phyloP scores from a whole-genome alignment of 2,888 invertebrate species.

The Camponotus fellah region DNA sequence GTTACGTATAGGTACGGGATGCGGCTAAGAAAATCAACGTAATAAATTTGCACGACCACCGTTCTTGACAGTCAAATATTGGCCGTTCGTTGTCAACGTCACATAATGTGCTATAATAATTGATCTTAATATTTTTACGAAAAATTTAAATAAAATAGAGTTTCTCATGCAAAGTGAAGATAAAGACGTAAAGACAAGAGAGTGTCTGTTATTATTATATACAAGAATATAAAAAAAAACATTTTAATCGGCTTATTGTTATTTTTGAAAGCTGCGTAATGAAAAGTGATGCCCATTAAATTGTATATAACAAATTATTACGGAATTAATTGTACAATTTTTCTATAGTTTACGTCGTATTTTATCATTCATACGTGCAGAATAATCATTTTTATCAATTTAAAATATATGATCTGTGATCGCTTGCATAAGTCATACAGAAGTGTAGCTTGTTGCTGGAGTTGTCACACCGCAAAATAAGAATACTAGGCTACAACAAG shows the following conservation, averaged over 20 bases:
- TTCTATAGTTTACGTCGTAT: not conserved
- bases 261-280: not conserved
- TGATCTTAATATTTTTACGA: not conserved
- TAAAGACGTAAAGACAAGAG: not conserved
- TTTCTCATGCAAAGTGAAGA: not conserved
- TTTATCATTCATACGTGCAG: not conserved
- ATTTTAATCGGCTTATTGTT: not conserved
- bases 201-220: conserved; percentile 2
- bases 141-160: not conserved
- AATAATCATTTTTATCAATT: not conserved
- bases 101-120: not conserved
- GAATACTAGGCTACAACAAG: conserved; percentile 41
- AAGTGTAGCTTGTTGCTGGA: not conserved
- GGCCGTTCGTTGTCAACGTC: conserved; percentile 3
- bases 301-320: not conserved
- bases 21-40: conserved; percentile 18
- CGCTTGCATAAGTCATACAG: not conserved
- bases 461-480: conserved; percentile 66
- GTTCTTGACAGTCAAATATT: conserved; percentile 46
- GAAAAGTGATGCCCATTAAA: not conserved
- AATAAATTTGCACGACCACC: conserved; percentile 43
- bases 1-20: conserved; percentile 63
- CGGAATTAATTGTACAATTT: not conserved
- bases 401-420: conserved; percentile 28
- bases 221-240: not conserved